Evolutionary conservation across 2,888 invertebrate genomes (phyloP).

Genomic region (Polydesmus complanatus): DNA sequence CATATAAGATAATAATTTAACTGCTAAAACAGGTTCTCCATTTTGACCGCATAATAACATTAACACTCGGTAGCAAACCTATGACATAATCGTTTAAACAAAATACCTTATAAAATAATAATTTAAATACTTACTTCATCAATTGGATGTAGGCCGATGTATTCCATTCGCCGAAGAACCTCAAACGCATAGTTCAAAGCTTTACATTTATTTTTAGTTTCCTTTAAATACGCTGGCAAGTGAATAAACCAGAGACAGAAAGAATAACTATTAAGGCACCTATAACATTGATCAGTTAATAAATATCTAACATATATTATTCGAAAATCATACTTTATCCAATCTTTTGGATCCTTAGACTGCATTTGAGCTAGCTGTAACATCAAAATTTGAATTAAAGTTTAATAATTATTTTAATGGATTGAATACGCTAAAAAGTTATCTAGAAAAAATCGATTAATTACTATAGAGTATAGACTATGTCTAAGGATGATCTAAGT

Average conservation of each 20-base stretch:
- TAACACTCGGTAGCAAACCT: slow-evolving; percentile 94
- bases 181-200: slow-evolving; percentile 70
- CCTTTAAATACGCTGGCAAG: slow-evolving; percentile 67
- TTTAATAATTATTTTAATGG: too few species aligned
- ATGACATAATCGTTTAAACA: slow-evolving; percentile 14
- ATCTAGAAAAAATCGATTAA: too few species aligned
- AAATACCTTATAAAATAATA: neutral
- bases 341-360: slow-evolving; percentile 60
- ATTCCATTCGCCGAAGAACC: slow-evolving; percentile 72
- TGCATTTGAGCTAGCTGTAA: slow-evolving; percentile 43
- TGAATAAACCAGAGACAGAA: slow-evolving; percentile 86
- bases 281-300: slow-evolving; percentile 24
- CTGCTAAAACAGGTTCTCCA: slow-evolving; percentile 84
- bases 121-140: slow-evolving; percentile 54
- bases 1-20: slow-evolving; percentile 47
- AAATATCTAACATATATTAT: slow-evolving; percentile 5
- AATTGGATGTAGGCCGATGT: slow-evolving; percentile 61
- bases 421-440: too few species aligned
- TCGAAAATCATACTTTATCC: slow-evolving; percentile 57
- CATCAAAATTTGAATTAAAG: slow-evolving; percentile 6
- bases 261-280: slow-evolving; percentile 35
- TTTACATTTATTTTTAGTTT: slow-evolving; percentile 55
- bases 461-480: too few species aligned
- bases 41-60: slow-evolving; percentile 96
- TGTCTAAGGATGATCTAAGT: too few species aligned